Evolutionary conservation across 2,888 invertebrate species (phyloP).

Genomic region (Deilephila elpenor): DNA sequence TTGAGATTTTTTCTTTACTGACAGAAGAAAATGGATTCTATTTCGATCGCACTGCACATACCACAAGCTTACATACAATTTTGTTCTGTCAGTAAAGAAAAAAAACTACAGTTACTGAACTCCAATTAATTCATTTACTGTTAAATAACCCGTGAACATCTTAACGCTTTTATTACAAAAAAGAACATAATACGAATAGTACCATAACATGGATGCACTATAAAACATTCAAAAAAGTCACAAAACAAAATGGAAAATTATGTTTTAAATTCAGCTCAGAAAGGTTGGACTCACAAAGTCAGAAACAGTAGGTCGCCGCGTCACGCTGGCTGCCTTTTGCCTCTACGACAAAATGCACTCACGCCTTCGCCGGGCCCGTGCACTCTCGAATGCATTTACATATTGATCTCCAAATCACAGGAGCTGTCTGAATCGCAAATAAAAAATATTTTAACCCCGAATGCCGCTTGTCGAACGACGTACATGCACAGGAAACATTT

Average conservation of each 20-base stretch:
- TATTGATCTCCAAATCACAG: constrained; percentile 78
- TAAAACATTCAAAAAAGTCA: background rate
- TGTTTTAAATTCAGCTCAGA: constrained; percentile 7
- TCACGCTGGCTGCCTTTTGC: constrained; percentile 58
- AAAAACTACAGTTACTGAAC: too few relatives aligned
- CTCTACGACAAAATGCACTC: constrained; percentile 80
- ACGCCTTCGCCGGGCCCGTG: constrained; percentile 60
- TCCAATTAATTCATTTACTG: too few relatives aligned
- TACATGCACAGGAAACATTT: constrained; percentile 38
- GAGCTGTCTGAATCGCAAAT: constrained; percentile 64
- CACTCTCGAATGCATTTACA: constrained; percentile 78
- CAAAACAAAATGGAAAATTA: constrained; percentile 8
- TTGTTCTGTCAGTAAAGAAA: background rate
- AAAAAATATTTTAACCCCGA: constrained; percentile 57
- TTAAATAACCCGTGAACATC: too few relatives aligned
- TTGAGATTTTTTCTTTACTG: background rate
- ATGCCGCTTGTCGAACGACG: constrained; percentile 30
- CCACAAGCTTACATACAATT: too few relatives aligned
- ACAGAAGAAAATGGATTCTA: too few relatives aligned
- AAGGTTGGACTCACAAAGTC: constrained; percentile 37
- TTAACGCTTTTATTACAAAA: background rate
- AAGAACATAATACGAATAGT: background rate
- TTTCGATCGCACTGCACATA: too few relatives aligned
- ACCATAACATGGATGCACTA: too few relatives aligned
- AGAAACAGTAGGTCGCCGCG: constrained; percentile 61